These are phyloP conservation scores for Lepidurus packardi DNA, from an alignment of 1,140 invertebrate genomes.

Conservation along the genomic window DNA sequence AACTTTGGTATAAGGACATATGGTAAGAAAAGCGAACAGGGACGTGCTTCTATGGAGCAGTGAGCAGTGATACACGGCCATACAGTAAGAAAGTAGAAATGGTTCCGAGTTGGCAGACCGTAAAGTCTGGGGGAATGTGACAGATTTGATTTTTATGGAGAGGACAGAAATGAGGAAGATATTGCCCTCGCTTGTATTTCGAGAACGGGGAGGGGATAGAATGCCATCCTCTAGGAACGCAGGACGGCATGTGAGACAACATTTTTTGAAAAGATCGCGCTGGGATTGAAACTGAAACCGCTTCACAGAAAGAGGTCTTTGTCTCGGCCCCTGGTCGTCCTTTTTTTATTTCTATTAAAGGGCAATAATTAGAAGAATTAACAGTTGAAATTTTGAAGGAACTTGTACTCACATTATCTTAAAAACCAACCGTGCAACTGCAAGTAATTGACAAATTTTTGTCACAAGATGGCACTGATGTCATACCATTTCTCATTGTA, in stretches of 20 bases:
- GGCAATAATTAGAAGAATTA: too few relatives aligned
- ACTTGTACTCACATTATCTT: too few relatives aligned
- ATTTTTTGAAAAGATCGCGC: too few relatives aligned
- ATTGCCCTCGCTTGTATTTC: not conserved
- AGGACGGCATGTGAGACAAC: not conserved
- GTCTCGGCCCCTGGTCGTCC: too few relatives aligned
- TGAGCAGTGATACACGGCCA: not conserved
- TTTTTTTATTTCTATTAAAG: too few relatives aligned
- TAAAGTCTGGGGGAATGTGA: not conserved
- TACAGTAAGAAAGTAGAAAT: not conserved
- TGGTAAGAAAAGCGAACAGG: not conserved
- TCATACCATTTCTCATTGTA: too few relatives aligned
- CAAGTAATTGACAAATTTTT: too few relatives aligned
- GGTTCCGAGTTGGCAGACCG: not conserved
- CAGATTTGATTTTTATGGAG: slow-evolving; percentile 15
- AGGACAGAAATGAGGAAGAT: not conserved
- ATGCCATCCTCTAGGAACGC: not conserved
- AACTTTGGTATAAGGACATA: not conserved
- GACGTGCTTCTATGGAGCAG: not conserved
- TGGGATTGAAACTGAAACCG: too few relatives aligned
- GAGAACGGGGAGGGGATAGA: not conserved
- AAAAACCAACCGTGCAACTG: too few relatives aligned
- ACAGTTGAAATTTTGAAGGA: too few relatives aligned
- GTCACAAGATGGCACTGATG: too few relatives aligned
- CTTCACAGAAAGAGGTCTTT: too few relatives aligned